Base-by-base conservation (phyloP, 2,797 vertebrate genomes). In the Chelon labrosus region DNA sequence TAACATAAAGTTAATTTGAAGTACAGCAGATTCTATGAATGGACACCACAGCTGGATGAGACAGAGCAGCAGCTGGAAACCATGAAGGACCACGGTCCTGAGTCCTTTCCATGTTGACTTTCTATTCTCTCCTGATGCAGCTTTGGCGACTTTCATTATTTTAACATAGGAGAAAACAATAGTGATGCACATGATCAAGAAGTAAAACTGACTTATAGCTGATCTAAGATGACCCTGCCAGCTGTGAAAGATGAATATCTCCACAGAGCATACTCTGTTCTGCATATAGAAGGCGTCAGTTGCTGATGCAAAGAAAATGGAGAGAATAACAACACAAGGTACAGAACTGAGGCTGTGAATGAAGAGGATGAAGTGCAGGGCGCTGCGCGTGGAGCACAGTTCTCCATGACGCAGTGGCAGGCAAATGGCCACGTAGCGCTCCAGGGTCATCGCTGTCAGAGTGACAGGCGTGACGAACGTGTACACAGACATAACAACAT, bases 391-490 rank as follows among this genome's bases (percentile, higher is more conserved):
- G 7, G 79, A 70, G 75, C 88, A 88, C 20, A 92, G 72, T 37
- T 85, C 72, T 44, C 60, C 73, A 11, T 94, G 92, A 0, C 64
- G 82, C 65, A 93, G 70, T 25, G 92, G 93, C 81, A 92, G 73
- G 71, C 92, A 92, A 38, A 93, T 84, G 9, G 92, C 90, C 44
- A 91, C 89, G 2, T 90, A 93, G 0, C 93, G 86, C 71, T 94
- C 93, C 70, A 92, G 70, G 4, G 85, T 90, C 93, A 93, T 93
- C 2, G 83, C 85, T 49, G 82, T 88, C 38, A 93, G 70, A 41
- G 86, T 90, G n/a, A 92, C 5, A 0, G 88, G 90, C 10, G 92
- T 91, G n/a, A 83, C 59, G 11, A 65, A 17, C 8, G 1, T 56
- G 5, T 82, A 68, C n/a, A 78, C 1, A 25, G 11, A 4, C 10